Evolutionary conservation across 2,888 invertebrate genomes (phyloP), one percentile per base, ranked within the genome.

Genomic region (Drosophila mimica): DNA sequence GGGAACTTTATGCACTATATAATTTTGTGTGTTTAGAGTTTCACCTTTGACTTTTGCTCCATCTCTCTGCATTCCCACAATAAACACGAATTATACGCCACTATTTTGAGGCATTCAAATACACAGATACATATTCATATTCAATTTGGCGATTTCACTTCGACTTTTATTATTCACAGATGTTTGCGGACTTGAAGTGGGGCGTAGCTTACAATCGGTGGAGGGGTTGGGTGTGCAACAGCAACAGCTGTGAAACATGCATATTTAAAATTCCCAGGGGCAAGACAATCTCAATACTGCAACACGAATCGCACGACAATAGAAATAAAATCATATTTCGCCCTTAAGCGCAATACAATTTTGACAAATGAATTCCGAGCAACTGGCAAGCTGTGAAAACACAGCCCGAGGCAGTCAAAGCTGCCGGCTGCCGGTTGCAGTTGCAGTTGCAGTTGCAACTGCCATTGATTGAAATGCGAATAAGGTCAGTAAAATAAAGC

Each of bases 201-300:
- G 67, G 61, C 53, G 75, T 49, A 8, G 33, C 70, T 38, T 17
- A 13, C 52, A 53, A 20, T n/a, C 11, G 51, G 17, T 17, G 15
- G 52, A 25, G 25, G 25, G 28, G n/a, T 15, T 4, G 25, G 46
- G 48, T 53, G 52, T 25, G 67, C 61, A 63, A 71, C 46, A 74
- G 58, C 70, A 79, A 70, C 71, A 81, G 64, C 74, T 81, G 63
- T 70, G 73, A 62, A 78, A 65, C 38, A 84, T 76, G 64, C 48
- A 84, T 82, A 82, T 79, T 89, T 87, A 48, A 84, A 76, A 84
- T 76, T 87, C 84, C 76, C 76, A 74, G 75, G 66, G 60, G 49
- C 70, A 40, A 71, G 33, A 40, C 57, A 48, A 54, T 48, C 54
- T n/a, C 8, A 40, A 30, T 30, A 56, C 36, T 52, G 62, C 71